Conservation (phyloP, 2,797 vertebrate species). For the Anolis apletophallus region DNA sequence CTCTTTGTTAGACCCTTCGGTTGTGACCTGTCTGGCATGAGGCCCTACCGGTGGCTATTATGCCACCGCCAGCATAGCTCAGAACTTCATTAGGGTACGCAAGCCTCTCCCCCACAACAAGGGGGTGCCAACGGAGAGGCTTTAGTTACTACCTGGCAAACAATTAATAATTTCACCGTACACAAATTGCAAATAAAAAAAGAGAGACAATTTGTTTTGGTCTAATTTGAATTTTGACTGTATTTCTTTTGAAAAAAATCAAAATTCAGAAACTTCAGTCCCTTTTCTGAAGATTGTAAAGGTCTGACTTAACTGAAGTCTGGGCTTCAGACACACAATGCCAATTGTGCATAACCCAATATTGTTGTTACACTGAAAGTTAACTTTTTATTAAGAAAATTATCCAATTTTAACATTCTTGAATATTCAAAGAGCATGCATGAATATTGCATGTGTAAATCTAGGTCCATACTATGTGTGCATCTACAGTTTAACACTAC, state of each 20-base stretch:
- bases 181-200: background rate
- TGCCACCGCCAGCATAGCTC: too few species aligned
- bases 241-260: too few species aligned
- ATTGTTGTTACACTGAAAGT: background rate
- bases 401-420: background rate
- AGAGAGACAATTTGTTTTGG: background rate
- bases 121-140: too few species aligned
- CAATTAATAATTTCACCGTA: background rate
- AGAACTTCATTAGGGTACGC: too few species aligned
- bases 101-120: too few species aligned
- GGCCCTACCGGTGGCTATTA: too few species aligned
- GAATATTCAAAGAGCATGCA: background rate
- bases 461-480: background rate
- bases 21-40: too few species aligned
- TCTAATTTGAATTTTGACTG: background rate
- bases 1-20: too few species aligned
- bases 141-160: background rate
- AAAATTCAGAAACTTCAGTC: background rate
- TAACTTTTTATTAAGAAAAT: background rate
- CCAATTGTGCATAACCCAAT: background rate
- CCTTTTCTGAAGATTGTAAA: too few species aligned
- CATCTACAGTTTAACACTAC: too few species aligned
- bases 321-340: background rate
- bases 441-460: background rate
- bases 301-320: background rate